Conservation (phyloP, 2,797 vertebrate genomes). For the Anguilla anguilla region DNA sequence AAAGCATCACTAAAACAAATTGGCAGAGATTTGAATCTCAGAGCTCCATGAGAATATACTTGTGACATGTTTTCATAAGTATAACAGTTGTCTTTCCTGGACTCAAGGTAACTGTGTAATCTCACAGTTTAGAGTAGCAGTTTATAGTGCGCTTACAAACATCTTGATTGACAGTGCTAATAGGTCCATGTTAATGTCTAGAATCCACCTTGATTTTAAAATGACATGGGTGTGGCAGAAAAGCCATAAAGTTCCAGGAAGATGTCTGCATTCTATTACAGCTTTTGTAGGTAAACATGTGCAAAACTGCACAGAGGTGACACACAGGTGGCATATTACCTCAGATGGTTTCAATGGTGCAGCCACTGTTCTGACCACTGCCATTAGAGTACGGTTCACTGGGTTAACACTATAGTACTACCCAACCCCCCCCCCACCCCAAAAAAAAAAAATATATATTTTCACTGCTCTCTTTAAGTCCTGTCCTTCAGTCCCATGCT, state of each 20-base stretch:
- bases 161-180: neutral
- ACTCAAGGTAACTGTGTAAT: neutral
- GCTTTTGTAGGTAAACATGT: neutral
- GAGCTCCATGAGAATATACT: neutral
- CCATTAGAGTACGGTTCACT: neutral
- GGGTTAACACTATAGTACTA: neutral
- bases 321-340: neutral
- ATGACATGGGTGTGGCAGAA: neutral
- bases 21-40: neutral
- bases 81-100: neutral
- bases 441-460: neutral
- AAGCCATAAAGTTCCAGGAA: neutral
- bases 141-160: neutral
- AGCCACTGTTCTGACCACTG: neutral
- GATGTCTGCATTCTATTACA: neutral
- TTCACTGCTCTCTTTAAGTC: neutral
- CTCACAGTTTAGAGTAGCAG: neutral
- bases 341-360: neutral
- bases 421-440: neutral
- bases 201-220: neutral
- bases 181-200: neutral
- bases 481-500: constrained; percentile 8
- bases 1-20: neutral
- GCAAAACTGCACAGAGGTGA: neutral
- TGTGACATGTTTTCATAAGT: neutral